Evolutionary conservation across 2,797 vertebrate genomes (phyloP), one percentile per base, ranked within the genome.

Genomic region (Betta splendens): DNA sequence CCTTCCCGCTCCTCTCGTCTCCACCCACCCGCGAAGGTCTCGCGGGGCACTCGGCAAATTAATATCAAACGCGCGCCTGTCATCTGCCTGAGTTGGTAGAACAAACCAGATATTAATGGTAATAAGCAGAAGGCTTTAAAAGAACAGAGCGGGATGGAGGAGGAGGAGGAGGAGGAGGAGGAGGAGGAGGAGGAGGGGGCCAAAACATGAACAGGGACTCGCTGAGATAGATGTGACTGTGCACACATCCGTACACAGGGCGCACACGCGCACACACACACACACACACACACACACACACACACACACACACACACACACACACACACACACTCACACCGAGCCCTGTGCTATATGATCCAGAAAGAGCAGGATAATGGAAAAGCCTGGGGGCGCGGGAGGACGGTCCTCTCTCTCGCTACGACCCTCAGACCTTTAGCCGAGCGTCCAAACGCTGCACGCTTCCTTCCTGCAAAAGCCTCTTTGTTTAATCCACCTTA

Each of bases 351-450:
- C 66, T 87, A 83, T 86, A 91, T 87, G 85, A 85, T 86, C 87
- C 84, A 83, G 80, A 89, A 87, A 85, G 64, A 59, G 72, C 45
- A 49, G 62, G 76, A 80, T 89, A 87, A 88, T 89, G 77, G 85
- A 88, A 86, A 80, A 75, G 75, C 80, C 78, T 49, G 53, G 36
- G 72, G 85, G 64, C 75, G 66, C 75, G 75, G 81, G 77, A 59
- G 83, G 85, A 84, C 80, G 83, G 79, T 84, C 81, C 80, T 84
- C 68, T 75, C 63, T 57, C 62, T 61, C 77, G 72, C 72, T 79
- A 84, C 76, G 77, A 67, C 83, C 86, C 84, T 86, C 80, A 84
- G 77, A 74, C 71, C 73, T 75, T 46, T 50, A 75, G 68, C 73
- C 62, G 53, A 68, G 55, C 71, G 66, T 72, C 73, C 74, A 64